Evolutionary conservation across 2,113 vertebrate genomes (phyloP).

Genomic region (Henicopernis longicauda): DNA sequence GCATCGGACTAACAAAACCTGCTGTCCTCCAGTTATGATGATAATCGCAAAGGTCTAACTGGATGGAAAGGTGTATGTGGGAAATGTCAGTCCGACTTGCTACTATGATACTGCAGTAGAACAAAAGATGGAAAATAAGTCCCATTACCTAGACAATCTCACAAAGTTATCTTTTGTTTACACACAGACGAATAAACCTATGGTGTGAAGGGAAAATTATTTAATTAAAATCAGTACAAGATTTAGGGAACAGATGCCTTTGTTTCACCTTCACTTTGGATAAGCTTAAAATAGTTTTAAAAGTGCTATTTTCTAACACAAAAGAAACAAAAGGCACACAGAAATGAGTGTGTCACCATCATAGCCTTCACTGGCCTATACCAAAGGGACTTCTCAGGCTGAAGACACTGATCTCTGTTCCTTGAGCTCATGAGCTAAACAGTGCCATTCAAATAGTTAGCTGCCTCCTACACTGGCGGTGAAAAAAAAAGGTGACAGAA

Average conservation of each 20-base stretch:
- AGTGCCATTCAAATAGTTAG: background rate
- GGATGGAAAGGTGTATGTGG: background rate
- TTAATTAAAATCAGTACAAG: background rate
- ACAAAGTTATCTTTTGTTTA: background rate
- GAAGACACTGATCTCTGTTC: background rate
- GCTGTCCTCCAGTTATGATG: background rate
- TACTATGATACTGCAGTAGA: background rate
- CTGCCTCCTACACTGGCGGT: background rate
- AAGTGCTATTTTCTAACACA: background rate
- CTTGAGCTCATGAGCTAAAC: background rate
- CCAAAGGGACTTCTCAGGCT: background rate
- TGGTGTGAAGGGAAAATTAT: background rate
- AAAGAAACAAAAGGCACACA: background rate
- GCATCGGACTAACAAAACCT: background rate
- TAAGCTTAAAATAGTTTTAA: background rate
- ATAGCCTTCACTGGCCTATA: background rate
- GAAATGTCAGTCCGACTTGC: background rate
- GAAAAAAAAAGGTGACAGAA: background rate
- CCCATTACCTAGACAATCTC: background rate
- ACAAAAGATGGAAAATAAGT: background rate
- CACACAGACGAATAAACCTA: background rate
- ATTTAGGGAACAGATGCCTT: background rate
- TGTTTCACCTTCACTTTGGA: background rate
- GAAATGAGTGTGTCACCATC: background rate
- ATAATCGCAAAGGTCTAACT: background rate